Base-by-base conservation (phyloP, 2,797 vertebrate genomes). In the Gephyroberyx darwinii region DNA sequence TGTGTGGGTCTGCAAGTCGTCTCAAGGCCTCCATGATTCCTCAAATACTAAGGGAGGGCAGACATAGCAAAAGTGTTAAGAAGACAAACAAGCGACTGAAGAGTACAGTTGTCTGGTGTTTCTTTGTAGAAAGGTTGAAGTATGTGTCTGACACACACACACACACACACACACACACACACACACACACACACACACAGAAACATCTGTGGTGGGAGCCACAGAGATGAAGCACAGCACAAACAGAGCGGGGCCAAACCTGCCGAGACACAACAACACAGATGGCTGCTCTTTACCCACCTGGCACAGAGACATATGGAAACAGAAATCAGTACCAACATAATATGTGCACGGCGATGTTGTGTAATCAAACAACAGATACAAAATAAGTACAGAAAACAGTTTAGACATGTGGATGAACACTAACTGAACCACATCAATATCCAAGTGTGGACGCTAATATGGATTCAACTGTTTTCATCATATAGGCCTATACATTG, bases 211-310 rank as follows among this genome's bases (percentile, higher is more conserved):
- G 57, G 45, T 20, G 67, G 66, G 55, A 63, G 37, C 61, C 62
- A 69, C 30, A 57, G 71, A 73, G 54, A 65, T 26, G 0, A n/a
- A 67, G 47, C 58, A 57, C 53, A 61, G 26, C 65, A 61, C 57
- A 79, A 74, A 82, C 65, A 70, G 55, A 75, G 54, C 74, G 62
- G 69, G 63, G 78, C 64, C 43, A 77, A 85, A 80, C 67, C 74
- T 83, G 65, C 71, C 58, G 68, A 83, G 77, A 74, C 73, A 74
- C 61, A 74, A 63, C 72, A 65, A 43, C 74, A 79, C 71, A 86
- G 80, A 82, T 81, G 82, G 78, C 78, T 71, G 66, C 60, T 61
- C 81, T 72, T 72, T 33, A 61, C 64, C 69, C 74, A 76, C 74
- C 76, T 80, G 83, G 61, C 67, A 77, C 58, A 6, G 69, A 62